phyloP scores from a whole-genome alignment of 1,140 invertebrate species.

The Lepidurus couesii region DNA sequence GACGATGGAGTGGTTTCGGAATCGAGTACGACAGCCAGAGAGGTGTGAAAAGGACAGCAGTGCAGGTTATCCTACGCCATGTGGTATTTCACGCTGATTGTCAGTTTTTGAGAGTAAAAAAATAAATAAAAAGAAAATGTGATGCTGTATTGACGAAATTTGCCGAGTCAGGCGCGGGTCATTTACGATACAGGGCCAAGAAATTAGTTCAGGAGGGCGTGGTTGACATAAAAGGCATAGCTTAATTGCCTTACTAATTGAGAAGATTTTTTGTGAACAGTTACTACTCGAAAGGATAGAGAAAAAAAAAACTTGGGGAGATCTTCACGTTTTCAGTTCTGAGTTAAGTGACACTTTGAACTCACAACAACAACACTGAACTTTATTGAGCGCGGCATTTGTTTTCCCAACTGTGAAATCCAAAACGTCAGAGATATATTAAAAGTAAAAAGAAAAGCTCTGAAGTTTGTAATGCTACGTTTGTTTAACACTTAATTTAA shows the following conservation, averaged over 20 bases:
- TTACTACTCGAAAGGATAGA: neutral
- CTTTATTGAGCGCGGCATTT: too few relatives aligned
- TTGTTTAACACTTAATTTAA: too few relatives aligned
- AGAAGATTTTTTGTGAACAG: too few relatives aligned
- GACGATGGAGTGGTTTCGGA: slow-evolving; percentile 12
- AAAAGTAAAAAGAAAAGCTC: too few relatives aligned
- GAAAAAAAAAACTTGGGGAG: neutral
- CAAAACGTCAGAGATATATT: too few relatives aligned
- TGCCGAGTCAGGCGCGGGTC: neutral
- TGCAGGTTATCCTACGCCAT: neutral
- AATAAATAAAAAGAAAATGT: neutral
- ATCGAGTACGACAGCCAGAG: slow-evolving; percentile 3
- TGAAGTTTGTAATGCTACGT: too few relatives aligned
- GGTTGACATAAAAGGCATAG: neutral
- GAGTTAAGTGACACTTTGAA: too few relatives aligned
- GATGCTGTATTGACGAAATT: neutral
- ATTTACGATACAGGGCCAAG: neutral
- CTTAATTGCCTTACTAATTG: neutral
- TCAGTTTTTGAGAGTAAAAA: neutral
- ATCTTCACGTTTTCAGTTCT: neutral
- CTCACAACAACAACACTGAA: too few relatives aligned
- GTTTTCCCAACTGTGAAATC: too few relatives aligned
- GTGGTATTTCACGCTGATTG: neutral
- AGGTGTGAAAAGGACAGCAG: slow-evolving; percentile 1
- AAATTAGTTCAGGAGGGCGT: neutral